phyloP scores from a whole-genome alignment of 2,113 vertebrate species.

The Rhinolophus sinicus region DNA sequence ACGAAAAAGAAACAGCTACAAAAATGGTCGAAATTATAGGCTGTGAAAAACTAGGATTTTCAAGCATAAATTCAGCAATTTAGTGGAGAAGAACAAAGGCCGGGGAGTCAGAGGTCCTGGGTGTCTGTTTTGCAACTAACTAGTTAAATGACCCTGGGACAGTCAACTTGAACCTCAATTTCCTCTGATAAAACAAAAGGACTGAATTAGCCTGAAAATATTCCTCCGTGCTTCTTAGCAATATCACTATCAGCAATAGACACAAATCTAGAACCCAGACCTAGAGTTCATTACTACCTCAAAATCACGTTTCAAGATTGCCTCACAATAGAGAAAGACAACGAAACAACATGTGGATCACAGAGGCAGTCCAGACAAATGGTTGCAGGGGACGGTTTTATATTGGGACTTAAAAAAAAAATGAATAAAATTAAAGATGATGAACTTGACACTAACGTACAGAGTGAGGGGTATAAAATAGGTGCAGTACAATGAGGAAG shows the following conservation, averaged over 20 bases:
- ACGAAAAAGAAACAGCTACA: neutral
- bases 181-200: slow-evolving; percentile 26
- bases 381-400: neutral
- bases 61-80: slow-evolving; percentile 50
- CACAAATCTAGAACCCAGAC: slow-evolving; percentile 2
- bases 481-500: neutral
- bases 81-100: neutral
- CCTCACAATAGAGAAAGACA: neutral
- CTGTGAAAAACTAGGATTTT: neutral
- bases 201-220: neutral
- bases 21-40: slow-evolving; percentile 30
- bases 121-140: neutral
- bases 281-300: neutral
- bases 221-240: neutral
- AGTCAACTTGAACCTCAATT: neutral
- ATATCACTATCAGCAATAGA: neutral
- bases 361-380: neutral
- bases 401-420: neutral
- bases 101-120: neutral
- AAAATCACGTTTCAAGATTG: slow-evolving; percentile 7
- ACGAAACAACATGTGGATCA: neutral
- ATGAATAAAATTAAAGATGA: slow-evolving; percentile 32
- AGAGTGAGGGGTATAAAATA: slow-evolving; percentile 31
- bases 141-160: neutral
- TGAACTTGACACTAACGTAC: neutral